Base-by-base conservation (phyloP, 2,888 invertebrate genomes). In the Pinctada fucata region DNA sequence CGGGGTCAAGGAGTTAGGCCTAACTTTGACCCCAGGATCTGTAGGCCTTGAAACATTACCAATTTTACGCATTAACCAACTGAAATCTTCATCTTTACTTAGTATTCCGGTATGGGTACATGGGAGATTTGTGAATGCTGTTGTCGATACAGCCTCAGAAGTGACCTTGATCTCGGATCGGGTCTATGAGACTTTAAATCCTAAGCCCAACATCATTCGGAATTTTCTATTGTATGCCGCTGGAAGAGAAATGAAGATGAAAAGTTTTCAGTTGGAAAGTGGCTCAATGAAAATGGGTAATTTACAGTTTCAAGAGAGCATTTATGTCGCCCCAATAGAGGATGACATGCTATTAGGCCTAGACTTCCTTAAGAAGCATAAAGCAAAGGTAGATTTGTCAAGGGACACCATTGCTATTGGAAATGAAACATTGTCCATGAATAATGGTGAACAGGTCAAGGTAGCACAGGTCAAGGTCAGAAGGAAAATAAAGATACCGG, bases 321-420 rank as follows among this genome's bases (percentile, higher is more conserved):
- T 78, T 0, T 76, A 78, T 78, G 81, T 83, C 6, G 79, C 79
- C 0, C 83, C 78, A 2, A 82, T 80, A 10, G 71, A 71, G 3
- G 81, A 81, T 76, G 80, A 83, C 16, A 78, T 83, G 79, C 48
- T 81, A 8, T 50, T 78, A 3, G 81, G 81, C 4, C 48, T 79
- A 5, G 79, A 82, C 52, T 78, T 82, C 51, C 52, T 82, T 47
- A 13, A n/a, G 8, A 49, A 48, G 4, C 31, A 66, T 49, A 31
- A 64, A 3, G 78, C 63, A 2, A 5, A 47, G 3, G n/a, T 79
- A 2, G 71, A 81, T n/a, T 51, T 79, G 45, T 5, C 10, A 52
- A 52, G 5, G 58, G 10, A 52, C 6, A 8, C 5, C 58, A n/a
- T 52, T 10, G 10, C 5, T 52, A 10, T 52, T 52, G 58, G 58